Evolutionary conservation across 2,888 invertebrate species (phyloP).

Genomic region (Strigamia transsilvanica): DNA sequence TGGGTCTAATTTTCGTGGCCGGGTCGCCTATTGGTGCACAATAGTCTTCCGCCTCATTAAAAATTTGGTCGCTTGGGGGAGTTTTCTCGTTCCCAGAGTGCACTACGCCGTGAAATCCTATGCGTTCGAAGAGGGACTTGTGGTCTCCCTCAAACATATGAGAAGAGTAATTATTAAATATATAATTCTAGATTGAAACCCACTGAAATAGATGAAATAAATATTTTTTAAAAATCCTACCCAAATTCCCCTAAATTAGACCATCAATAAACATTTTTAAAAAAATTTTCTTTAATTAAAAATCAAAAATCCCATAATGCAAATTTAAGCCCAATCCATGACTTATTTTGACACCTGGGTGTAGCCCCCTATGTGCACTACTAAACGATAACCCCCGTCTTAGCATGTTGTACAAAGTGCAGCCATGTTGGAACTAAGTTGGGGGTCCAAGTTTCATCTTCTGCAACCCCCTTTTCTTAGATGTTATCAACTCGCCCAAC

Average conservation of each 20-base stretch:
- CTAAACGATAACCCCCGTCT: conserved; percentile 14
- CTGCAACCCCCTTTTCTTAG: not conserved
- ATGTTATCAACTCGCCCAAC: conserved; percentile 31
- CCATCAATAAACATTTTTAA: not conserved
- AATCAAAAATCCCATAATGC: too few species aligned
- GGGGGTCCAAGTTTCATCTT: conserved; percentile 34
- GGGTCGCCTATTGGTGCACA: conserved; percentile 32
- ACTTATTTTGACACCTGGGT: not conserved
- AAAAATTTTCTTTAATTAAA: not conserved
- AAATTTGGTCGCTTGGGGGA: conserved; percentile 38
- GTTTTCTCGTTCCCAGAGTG: conserved; percentile 34
- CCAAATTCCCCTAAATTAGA: not conserved
- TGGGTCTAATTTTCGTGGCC: conserved; percentile 26
- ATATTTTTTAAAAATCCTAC: too few species aligned
- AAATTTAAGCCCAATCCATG: not conserved
- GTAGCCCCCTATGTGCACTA: conserved; percentile 13
- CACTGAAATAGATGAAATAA: not conserved
- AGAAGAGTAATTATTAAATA: not conserved
- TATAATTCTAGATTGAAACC: not conserved
- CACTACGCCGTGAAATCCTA: conserved; percentile 35
- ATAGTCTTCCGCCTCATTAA: conserved; percentile 34
- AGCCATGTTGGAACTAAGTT: conserved; percentile 35
- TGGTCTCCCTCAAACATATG: conserved; percentile 21
- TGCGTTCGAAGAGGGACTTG: conserved; percentile 7
- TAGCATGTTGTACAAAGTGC: conserved; percentile 24